Evolutionary conservation across 2,113 vertebrate genomes (phyloP), one percentile per base, ranked within the genome.

Genomic region (Arvicanthis niloticus): DNA sequence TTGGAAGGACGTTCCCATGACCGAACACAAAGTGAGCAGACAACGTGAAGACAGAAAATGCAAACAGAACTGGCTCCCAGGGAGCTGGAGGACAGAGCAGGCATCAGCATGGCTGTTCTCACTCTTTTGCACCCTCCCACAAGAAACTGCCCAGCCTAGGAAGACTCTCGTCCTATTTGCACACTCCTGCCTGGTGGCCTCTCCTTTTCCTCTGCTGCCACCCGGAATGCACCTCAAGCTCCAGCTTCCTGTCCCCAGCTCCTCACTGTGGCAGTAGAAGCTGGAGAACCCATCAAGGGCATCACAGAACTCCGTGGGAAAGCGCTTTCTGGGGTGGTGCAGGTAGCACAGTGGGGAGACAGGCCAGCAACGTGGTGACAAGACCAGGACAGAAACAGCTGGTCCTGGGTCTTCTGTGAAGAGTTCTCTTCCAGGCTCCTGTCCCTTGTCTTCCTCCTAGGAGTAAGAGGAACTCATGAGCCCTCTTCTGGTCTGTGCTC

Each of bases 321-420:
- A 99, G 89, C 98, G 98, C 90, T 97, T 98, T 15, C 91, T 91
- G 0, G 99, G 99, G 5, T 99, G 94, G 0, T 99, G 98, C 97
- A 99, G 97, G 98, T 98, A 99, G 97, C 99, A 99, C 53, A 98
- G 98, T 0, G 99, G 98, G 13, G 99, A 99, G 3, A 99, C 96
- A 0, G 99, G 98, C 99, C 99, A 99, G 98, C 99, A 99, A 90
- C 99, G 99, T 0, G 99, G 99, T 34, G 99, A 99, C 98, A 99
- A 98, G 40, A 99, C 99, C 97, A 99, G 98, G 67, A 99, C 98
- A 96, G 99, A 99, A 92, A 99, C 98, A 75, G 99, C 98, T 0
- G 97, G 97, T 0, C 84, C 77, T 40, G 97, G 95, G 90, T 99
- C 98, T 4, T 98, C 96, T 45, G 98, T 98, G 97, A 86, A 77